Base-by-base conservation (phyloP, 1,140 invertebrate species). In the Bactericera cockerelli region DNA sequence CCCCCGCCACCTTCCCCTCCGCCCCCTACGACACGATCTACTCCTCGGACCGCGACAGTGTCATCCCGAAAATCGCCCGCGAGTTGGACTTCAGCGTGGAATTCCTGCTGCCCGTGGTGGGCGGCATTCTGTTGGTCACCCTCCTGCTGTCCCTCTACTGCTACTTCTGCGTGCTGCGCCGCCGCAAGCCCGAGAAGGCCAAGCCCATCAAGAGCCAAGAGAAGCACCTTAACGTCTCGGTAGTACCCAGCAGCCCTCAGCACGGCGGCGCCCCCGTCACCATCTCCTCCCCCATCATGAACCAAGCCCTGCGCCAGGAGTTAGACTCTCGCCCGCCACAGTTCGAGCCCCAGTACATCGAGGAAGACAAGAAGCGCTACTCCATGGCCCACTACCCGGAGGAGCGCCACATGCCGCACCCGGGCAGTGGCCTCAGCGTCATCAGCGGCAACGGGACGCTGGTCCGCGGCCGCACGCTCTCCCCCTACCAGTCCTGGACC, bases 401-500 rank as follows among this genome's bases (percentile, higher is more conserved):
- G 10, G 55, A 26, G 19, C 61, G 11, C n/a, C 31, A 57, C 26
- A 49, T 49, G 4, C 59, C 62, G 19, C 61, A 57, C 14, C 57
- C 62, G 26, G 28, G 60, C 33, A 24, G 19, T 24, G 28, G 11
- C 57, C 58, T 59, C 68, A 70, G 22, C 69, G 57, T 62, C 2
- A 26, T 36, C 1, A 55, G 28, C 21, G 57, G 53, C 3, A 72
- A 67, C 61, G 68, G 68, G 19, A 72, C 72, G 0, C 64, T 74
- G 19, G 68, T 70, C 21, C 61, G 71, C 39, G 72, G 71, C 8
- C 69, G 72, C 24, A 71, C 73, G 11, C 66, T 77, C 16, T 77
- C 73, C 59, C 76, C 76, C 2, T 76, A 74, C 62, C 76, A 78
- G 60, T 76, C 74, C 1, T 80, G 78, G 78, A 76, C 75, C 25